Conservation (phyloP, 1,140 invertebrate species). For the Akabosia matsudoensis region DNA sequence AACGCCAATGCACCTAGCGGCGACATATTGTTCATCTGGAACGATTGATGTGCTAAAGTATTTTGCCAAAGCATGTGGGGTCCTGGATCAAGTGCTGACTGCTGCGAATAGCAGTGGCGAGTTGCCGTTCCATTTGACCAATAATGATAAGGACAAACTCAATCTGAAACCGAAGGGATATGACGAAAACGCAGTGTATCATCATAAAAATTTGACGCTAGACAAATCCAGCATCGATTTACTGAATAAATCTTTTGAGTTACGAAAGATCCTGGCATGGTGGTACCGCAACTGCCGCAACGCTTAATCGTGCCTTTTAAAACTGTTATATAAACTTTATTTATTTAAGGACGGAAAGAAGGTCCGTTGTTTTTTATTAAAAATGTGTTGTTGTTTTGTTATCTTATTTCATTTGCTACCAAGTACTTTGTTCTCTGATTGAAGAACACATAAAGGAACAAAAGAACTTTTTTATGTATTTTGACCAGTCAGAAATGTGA, state of each 20-base stretch:
- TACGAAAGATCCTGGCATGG: background rate
- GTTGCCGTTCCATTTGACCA: background rate
- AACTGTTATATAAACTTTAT: too few relatives aligned
- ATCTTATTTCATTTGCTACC: too few relatives aligned
- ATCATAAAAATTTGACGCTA: background rate
- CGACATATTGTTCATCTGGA: background rate
- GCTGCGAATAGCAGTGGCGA: background rate
- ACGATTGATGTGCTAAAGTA: background rate
- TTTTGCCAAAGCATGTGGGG: background rate
- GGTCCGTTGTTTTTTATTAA: too few relatives aligned
- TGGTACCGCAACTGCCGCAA: background rate
- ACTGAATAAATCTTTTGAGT: background rate
- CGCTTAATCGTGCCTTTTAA: slow-evolving; percentile 11
- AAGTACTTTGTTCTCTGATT: too few relatives aligned
- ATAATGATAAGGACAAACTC: background rate
- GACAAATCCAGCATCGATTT: background rate
- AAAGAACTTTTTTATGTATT: too few relatives aligned
- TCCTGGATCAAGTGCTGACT: background rate
- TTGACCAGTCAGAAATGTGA: too few relatives aligned
- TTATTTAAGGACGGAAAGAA: too few relatives aligned
- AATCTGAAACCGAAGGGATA: background rate
- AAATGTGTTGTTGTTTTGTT: too few relatives aligned
- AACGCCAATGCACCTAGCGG: background rate
- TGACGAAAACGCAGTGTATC: background rate
- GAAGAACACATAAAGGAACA: too few relatives aligned